Evolutionary conservation across 2,113 vertebrate species (phyloP).

Genomic region (Clarias macrocephalus): DNA sequence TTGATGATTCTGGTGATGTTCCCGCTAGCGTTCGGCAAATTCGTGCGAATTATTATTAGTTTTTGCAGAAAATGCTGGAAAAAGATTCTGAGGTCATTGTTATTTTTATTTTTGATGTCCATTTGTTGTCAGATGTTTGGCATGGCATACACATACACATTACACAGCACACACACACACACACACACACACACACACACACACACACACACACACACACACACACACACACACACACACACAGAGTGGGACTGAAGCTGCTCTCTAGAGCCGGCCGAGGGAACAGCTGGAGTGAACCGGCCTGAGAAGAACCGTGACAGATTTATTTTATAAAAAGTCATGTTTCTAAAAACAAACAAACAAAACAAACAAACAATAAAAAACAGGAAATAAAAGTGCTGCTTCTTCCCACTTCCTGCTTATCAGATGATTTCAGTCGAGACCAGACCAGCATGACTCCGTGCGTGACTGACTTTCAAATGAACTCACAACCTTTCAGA

Average conservation of each 20-base stretch:
- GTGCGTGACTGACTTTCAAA: not conserved
- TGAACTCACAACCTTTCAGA: too few relatives aligned
- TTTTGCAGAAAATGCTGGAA: not conserved
- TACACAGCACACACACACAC: not conserved
- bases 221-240: not conserved
- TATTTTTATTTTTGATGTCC: not conserved
- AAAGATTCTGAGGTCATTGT: constrained; percentile 11
- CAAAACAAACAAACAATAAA: too few relatives aligned
- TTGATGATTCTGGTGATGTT: not conserved
- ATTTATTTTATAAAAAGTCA: not conserved
- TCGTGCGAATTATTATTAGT: not conserved
- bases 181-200: not conserved
- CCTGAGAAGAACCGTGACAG: not conserved
- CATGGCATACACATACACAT: not conserved
- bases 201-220: not conserved
- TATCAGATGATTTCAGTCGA: not conserved
- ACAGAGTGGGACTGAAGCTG: not conserved
- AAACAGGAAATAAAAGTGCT: not conserved
- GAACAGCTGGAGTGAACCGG: not conserved
- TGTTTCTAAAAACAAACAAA: not conserved
- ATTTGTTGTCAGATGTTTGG: constrained; percentile 10
- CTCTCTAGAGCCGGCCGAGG: not conserved
- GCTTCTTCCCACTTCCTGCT: not conserved
- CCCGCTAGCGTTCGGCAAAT: not conserved
- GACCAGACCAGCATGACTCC: not conserved